Percentiles rank a stretch among this genome's conserved stretches.
phyloP scores from a whole-genome alignment of 2,113 vertebrate species.

The Cygnus atratus region DNA sequence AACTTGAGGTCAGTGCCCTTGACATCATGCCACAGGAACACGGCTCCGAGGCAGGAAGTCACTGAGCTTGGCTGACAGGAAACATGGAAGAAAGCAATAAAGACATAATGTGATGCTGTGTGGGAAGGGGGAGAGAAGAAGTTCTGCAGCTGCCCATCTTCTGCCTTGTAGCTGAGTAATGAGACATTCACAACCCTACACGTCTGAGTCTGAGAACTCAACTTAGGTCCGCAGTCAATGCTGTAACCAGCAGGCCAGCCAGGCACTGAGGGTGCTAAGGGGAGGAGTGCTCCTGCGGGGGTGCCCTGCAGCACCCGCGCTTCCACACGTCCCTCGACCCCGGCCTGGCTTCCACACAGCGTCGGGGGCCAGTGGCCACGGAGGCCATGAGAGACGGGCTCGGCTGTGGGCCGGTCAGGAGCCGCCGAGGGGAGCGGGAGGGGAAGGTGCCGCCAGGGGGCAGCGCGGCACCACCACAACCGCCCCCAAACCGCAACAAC shows the following conservation, averaged over 20 bases:
- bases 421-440: not conserved
- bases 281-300: not conserved
- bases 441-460: not conserved
- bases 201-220: no score
- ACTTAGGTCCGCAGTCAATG: fast-evolving
- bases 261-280: fast-evolving
- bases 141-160: not conserved
- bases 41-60: not conserved
- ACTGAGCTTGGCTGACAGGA: fast-evolving
- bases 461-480: not conserved
- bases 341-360: no score
- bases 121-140: not conserved
- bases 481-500: not conserved
- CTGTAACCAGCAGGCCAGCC: not conserved
- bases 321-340: fast-evolving
- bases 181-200: not conserved
- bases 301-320: not conserved
- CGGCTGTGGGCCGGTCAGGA: not conserved
- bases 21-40: fast-evolving
- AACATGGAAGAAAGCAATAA: not conserved
- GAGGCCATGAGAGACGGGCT: not conserved
- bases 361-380: no score
- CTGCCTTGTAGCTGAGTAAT: not conserved
- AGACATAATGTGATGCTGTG: not conserved
- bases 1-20: not conserved